Evolutionary conservation across 2,888 invertebrate genomes (phyloP), one percentile per base, ranked within the genome.

Genomic region (Ctena decussata): DNA sequence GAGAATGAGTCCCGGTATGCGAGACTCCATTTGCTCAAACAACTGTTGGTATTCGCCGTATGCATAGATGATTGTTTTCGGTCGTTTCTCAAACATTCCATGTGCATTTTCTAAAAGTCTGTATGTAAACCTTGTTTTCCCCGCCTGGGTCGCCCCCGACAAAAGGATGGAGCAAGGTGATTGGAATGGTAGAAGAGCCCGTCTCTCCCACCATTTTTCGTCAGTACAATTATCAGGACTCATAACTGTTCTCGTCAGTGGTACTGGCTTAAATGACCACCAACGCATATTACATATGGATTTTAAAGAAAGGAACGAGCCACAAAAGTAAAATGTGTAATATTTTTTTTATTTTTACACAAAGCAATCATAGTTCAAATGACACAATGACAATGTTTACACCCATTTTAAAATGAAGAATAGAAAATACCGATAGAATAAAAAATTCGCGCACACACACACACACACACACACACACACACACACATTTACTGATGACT

Each of bases 11-110:
- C 46, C 37, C 5, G 44, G 60, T 18, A 80, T 77, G n/a, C 39
- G n/a, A 30, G 80, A 60, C 27, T 73, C 65, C 80, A 84, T 80
- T 5, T 84, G 60, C 5, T 79, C 84, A 39, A 69, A 72, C 37
- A 77, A 27, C 27, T 72, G 53, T 57, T 57, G 57, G 73, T 73
- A 73, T 44, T 79, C 83, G 1, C 65, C 30, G 32, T 70, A 82
- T 27, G 49, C 57, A 71, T 65, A 72, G 35, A 84, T 30, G 15
- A 80, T 80, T 57, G 24, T 57, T 27, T 60, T 41, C 12, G 79
- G 79, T 65, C 57, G 11, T 44, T 32, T 70, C 32, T 79, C 71
- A 49, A 83, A 79, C 76, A 83, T 80, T 32, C 53, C 70, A 0
- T 18, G 18, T 2, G 70, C 57, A 39, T 80, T 44, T 46, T 46